Base-by-base conservation (phyloP, 2,797 vertebrate species). In the Coccyzus lansbergi region DNA sequence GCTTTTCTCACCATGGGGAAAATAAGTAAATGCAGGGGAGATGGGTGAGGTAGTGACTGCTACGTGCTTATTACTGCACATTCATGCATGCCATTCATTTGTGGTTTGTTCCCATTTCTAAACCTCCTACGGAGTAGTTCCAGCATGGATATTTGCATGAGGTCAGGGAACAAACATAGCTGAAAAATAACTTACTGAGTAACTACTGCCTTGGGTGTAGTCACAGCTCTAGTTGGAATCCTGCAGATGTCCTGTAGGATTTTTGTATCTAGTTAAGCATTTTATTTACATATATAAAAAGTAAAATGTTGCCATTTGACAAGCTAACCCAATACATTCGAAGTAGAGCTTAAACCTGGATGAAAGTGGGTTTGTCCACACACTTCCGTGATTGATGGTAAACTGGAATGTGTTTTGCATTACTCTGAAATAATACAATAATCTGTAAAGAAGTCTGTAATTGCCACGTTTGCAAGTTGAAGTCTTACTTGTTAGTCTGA, bases 71-170 rank as follows among this genome's bases (percentile, higher is more conserved):
- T 93, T 93, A 72, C 83, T 92, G 83, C 74, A 53, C 93, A 91
- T 76, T 90, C 58, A 24, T 83, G 88, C 94, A 36, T 93, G 81
- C 86, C 83, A 65, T 95, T 88, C 84, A 91, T 93, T 13, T 84
- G 88, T 90, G 90, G 81, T 81, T 95, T 86, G 86, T 95, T 95
- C 92, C 63, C 24, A 34, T 77, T 88, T 86, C 93, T 95, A 22
- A 94, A 69, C 90, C 90, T 94, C 94, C 92, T 84, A 71, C 92
- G 69, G 92, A 95, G 88, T 58, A 83, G 90, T 90, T 93, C 90
- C 93, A 93, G 86, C 86, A 76, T 86, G 88, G 95, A 88, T 93
- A 86, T 95, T 95, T 93, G 95, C 77, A 17, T 88, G 93, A 93
- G 74, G 72, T 20, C 83, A 76, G 81, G 67, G 80, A 91, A 86